Base-by-base conservation (phyloP, 2,797 vertebrate genomes). In the Typhlichthys eigenmanni region DNA sequence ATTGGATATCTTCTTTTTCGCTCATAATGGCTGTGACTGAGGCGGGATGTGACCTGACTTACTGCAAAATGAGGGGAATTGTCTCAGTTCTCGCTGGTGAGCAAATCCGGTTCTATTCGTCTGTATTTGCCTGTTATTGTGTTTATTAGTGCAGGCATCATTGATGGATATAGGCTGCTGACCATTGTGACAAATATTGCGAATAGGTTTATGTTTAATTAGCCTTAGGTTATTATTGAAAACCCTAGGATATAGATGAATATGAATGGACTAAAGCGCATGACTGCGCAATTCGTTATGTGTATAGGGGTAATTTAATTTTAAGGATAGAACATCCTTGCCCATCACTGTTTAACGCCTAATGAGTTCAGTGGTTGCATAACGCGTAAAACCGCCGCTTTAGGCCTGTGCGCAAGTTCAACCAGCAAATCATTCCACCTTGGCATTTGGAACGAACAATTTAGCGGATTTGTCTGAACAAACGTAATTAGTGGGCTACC, bases 11-110 rank as follows among this genome's bases (percentile, higher is more conserved):
- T 29, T 1, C 2, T 38, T 2, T 4, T 1, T 19, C 43, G 49
- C 13, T 17, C 29, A 67, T 9, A 68, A 93, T 94, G 93, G 91
- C 89, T 50, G 88, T 93, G 60, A 93, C 91, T 0, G 83, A 92
- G 53, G 87, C 89, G 71, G 87, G 89, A 81, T 92, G 91, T 29
- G 92, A 93, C 24, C 73, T 94, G 6, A 93, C 91, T 24, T 93
- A 93, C 82, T 93, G 92, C 87, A 93, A 83, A 58, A 94, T 94
- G 93, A 85, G 93, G 64, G 92, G 92, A 5, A 89, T 94, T 50
- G 89, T 91, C 0, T 55, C 88, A 0, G 89, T 94, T 51, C 88
- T 94, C 9, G 86, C 92, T 54, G 92, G 93, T 94, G 88, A 84
- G 91, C 68, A 14, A 38, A 43, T 1, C 12, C 8, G 3, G 5